These are phyloP conservation scores for Bilobella aurantiaca DNA, from an alignment of 1,140 invertebrate genomes.

Conservation along the genomic window DNA sequence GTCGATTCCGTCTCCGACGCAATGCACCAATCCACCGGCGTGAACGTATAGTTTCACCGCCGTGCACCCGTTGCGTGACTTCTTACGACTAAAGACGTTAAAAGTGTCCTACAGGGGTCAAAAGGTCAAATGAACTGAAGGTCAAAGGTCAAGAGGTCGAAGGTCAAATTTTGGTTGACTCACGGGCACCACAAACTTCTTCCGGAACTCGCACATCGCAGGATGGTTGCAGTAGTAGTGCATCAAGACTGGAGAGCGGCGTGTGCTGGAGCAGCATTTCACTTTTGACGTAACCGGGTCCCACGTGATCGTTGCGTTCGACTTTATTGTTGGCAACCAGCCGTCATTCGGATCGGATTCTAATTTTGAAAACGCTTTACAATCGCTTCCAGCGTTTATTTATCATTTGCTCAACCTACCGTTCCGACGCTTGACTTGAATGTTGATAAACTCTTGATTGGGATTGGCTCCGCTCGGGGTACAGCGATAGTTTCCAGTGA, in stretches of 20 bases:
- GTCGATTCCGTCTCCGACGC: conserved; percentile 11
- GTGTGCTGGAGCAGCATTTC: conserved; percentile 3
- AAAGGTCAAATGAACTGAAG: neutral
- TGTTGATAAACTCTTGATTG: neutral
- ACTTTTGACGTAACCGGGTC: neutral
- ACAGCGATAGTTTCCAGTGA: neutral
- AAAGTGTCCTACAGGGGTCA: neutral
- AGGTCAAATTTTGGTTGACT: neutral
- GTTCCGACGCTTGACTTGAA: neutral
- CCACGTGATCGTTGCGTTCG: conserved; percentile 2
- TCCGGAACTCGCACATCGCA: neutral
- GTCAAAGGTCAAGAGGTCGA: neutral
- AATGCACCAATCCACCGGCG: neutral
- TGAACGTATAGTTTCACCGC: neutral
- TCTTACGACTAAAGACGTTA: neutral
- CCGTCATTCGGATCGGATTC: neutral
- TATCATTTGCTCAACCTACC: neutral
- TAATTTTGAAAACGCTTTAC: neutral
- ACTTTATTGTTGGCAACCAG: neutral
- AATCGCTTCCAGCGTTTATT: neutral
- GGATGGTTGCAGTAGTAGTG: conserved; percentile 9
- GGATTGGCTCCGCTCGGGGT: neutral
- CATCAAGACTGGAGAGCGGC: neutral
- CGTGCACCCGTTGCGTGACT: neutral
- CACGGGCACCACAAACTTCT: neutral